A percentile compares a stretch with the other conserved stretches of the same genome.
Evolutionary conservation across 1,140 invertebrate species (phyloP).

Genomic region (Drosophila burlai): DNA sequence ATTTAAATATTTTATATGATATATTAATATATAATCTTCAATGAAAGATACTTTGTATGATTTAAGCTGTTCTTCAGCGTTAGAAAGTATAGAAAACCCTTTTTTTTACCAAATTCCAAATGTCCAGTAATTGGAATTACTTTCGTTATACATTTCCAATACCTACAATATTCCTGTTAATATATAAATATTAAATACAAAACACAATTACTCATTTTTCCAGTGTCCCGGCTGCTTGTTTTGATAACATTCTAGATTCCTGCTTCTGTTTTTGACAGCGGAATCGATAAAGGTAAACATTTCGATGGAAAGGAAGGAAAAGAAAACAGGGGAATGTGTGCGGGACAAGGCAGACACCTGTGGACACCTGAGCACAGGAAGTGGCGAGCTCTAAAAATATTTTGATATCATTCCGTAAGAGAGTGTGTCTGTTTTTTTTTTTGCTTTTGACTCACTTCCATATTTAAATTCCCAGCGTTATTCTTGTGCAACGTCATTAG

Average conservation of each 20-base stretch:
- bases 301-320: constrained; percentile 15
- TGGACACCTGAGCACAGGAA: constrained; percentile 42
- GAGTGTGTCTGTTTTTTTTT: not conserved
- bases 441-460: not conserved
- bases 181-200: not conserved
- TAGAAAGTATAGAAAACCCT: not conserved
- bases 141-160: not conserved
- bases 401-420: constrained; percentile 30
- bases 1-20: not conserved
- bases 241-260: constrained; percentile 16
- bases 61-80: rapidly evolving
- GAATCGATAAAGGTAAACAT: constrained; percentile 16
- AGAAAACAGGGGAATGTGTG: not conserved
- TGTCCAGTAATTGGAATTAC: not conserved
- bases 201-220: not conserved
- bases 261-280: constrained; percentile 29
- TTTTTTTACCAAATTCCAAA: not conserved
- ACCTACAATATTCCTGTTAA: not conserved
- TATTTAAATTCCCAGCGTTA: constrained; percentile 31
- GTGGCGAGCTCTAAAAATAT: constrained; percentile 39
- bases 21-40: not conserved
- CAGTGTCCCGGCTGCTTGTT: constrained; percentile 8
- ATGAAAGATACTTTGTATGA: not conserved
- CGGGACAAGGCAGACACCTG: constrained; percentile 17
- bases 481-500: constrained; percentile 43